Evolutionary conservation across 1,140 invertebrate species (phyloP).

Genomic region (Drosophila takahashii): DNA sequence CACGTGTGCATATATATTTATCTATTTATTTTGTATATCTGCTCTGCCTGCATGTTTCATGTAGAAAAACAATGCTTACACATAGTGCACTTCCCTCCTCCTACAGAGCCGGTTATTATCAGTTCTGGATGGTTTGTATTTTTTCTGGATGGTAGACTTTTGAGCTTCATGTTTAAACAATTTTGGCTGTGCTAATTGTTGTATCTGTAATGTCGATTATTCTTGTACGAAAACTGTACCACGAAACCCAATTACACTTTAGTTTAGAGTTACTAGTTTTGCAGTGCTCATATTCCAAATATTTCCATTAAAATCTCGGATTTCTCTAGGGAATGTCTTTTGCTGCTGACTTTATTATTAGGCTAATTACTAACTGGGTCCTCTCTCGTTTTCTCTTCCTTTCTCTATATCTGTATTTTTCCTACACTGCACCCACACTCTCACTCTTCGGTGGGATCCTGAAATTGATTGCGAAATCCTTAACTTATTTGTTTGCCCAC

Average conservation of each 20-base stretch:
- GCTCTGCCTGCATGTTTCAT: slow-evolving; percentile 9
- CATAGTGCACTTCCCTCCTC: not conserved
- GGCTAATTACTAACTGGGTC: slow-evolving; percentile 30
- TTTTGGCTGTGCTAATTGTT: too few species aligned
- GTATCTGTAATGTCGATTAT: too few species aligned
- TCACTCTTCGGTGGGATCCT: not conserved
- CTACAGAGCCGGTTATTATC: not conserved
- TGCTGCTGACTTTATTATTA: not conserved
- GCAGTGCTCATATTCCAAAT: too few species aligned
- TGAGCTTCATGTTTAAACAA: too few species aligned
- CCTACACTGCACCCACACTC: not conserved
- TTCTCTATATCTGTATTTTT: slow-evolving; percentile 7
- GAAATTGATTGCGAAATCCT: not conserved
- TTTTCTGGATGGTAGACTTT: too few species aligned
- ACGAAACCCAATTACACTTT: too few species aligned
- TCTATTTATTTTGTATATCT: slow-evolving; percentile 2
- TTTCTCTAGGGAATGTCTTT: not conserved
- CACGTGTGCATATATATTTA: slow-evolving; percentile 21
- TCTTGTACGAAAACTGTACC: too few species aligned
- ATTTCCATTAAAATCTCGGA: too few species aligned
- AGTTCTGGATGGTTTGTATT: too few species aligned
- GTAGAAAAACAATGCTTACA: not conserved
- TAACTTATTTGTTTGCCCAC: not conserved
- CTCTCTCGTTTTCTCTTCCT: slow-evolving; percentile 18
- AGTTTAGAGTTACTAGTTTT: too few species aligned